Percentiles rank a stretch among this genome's conserved stretches.
phyloP scores from a whole-genome alignment of 2,888 invertebrate genomes.

The Ptychoptera albimana region DNA sequence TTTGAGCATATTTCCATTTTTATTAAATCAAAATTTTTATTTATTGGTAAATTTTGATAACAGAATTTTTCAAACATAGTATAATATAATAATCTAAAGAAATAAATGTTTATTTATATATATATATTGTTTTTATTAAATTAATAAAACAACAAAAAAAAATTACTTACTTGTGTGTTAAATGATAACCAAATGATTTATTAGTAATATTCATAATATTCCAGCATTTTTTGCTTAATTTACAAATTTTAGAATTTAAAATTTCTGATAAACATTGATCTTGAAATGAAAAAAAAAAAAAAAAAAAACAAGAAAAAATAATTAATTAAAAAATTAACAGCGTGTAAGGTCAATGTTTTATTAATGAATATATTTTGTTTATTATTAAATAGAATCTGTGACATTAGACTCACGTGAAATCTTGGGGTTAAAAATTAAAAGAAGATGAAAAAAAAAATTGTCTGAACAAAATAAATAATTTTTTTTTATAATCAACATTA shows the following conservation, averaged over 20 bases:
- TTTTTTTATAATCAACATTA: background rate
- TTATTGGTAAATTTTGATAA: background rate
- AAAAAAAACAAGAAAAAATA: background rate
- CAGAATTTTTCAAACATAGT: background rate
- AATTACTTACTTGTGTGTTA: constrained; percentile 1
- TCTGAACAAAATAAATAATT: too few relatives aligned
- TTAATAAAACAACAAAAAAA: too few relatives aligned
- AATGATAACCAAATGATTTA: background rate
- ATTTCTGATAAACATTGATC: background rate
- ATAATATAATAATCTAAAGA: background rate
- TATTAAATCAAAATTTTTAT: background rate
- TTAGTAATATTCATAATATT: background rate
- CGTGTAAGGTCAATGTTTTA: background rate
- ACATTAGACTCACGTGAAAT: too few relatives aligned
- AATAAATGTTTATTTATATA: background rate
- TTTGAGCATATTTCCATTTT: background rate
- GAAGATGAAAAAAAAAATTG: too few relatives aligned
- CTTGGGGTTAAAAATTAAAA: too few relatives aligned
- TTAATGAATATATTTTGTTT: too few relatives aligned
- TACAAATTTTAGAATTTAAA: background rate
- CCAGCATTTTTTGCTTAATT: background rate
- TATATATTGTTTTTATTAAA: background rate
- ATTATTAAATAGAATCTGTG: too few relatives aligned
- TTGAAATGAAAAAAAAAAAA: background rate
- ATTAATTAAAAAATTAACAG: background rate